Conservation (phyloP, 2,888 invertebrate genomes). For the Dynastes grantii region DNA sequence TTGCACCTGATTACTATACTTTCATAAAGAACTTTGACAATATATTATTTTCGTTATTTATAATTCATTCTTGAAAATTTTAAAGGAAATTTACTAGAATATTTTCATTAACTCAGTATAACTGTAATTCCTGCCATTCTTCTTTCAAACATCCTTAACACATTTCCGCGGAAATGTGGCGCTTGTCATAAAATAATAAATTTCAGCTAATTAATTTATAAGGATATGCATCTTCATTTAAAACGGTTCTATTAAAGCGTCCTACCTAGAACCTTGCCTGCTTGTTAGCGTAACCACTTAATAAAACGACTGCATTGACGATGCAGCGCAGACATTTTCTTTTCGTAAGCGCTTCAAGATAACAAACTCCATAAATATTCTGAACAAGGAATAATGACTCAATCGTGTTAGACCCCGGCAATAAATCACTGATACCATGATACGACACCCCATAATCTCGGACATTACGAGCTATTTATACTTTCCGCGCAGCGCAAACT, state of each 20-base stretch:
- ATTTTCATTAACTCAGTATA: no score
- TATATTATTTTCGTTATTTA: no score
- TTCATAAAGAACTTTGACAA: no score
- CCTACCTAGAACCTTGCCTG: background rate
- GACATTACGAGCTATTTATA: slow-evolving; percentile 51
- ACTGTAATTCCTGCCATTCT: no score
- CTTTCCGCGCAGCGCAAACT: slow-evolving; percentile 41
- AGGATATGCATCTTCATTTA: background rate
- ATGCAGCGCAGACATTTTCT: slow-evolving; percentile 2
- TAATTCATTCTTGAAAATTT: no score
- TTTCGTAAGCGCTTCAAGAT: slow-evolving; percentile 18
- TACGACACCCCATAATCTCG: slow-evolving; percentile 48
- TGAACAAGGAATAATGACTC: slow-evolving; percentile 49
- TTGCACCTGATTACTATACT: no score
- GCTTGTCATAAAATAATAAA: no score
- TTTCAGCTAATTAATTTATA: background rate
- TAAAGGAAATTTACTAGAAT: no score
- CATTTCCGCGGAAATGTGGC: no score
- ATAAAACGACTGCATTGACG: background rate
- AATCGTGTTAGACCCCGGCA: slow-evolving; percentile 47
- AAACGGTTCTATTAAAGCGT: background rate
- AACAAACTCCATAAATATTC: slow-evolving; percentile 46
- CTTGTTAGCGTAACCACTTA: background rate
- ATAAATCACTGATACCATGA: slow-evolving; percentile 50
- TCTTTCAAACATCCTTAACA: no score